Base-by-base conservation (phyloP, 92 coral and sea anemone species). In the Epizoanthus rinbou region DNA sequence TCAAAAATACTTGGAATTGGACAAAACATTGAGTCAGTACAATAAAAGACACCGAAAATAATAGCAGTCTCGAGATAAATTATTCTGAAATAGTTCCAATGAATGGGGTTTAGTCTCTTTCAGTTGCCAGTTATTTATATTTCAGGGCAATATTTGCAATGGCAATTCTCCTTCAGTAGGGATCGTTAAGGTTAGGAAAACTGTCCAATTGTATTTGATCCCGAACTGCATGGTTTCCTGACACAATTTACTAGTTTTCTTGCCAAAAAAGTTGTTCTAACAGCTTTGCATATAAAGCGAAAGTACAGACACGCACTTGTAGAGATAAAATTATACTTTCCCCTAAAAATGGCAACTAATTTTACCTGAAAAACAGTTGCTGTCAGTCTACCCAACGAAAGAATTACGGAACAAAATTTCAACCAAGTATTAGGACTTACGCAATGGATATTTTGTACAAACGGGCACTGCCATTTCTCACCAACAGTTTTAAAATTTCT, bases 181-280 rank as follows among this genome's bases (percentile, higher is more conserved):
- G 18, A 28, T 28, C 31, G 57, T 71, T 78, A 57, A 57, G 63
- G 82, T 63, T 78, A 59, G 82, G 35, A 35, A 66, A 78, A 60
- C 23, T 22, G 17, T 41, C 43, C 56, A 58, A 54, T 76, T 58
- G 58, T 76, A n/a, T 19, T 37, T 54, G 41, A 57, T 57, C 66
- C 33, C n/a, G 81, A 45, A 66, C 18, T 8, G 45, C 15, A 19
- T 4, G 23, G 33, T 47, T 23, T 15, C 11, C 31, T 15, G 56
- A 7, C 69, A 6, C 81, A 76, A 68, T 53, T 37, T 59, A 68
- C 54, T 37, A 37, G 2, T 37, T 37, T 37, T 6, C 43, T 3
- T 37, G 43, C 43, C 43, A 37, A 37, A 37, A 37, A 37, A 3
- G 43, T 37, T 37, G 43, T 6, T 37, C 43, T 37, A 37, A 37